phyloP scores from a whole-genome alignment of 2,797 vertebrate species.

The Helarctos malayanus region DNA sequence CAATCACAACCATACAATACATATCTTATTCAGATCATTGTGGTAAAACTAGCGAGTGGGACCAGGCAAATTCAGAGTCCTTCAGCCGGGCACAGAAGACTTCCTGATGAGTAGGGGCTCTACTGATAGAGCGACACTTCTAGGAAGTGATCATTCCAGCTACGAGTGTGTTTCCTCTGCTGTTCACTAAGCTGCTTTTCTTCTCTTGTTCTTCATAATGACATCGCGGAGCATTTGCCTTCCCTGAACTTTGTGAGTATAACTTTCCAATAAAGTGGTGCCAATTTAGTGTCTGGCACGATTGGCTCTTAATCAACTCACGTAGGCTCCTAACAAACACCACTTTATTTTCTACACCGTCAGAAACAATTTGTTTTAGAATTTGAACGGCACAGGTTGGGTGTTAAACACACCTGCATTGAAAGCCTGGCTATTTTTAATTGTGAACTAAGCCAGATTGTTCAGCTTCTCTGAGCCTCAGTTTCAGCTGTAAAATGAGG shows the following conservation, averaged over 20 bases:
- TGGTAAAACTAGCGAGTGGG: background rate
- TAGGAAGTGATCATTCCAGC: background rate
- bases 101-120: background rate
- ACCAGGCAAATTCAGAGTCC: background rate
- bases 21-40: slow-evolving; percentile 28
- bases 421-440: slow-evolving; percentile 26
- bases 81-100: background rate
- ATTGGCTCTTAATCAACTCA: background rate
- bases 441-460: background rate
- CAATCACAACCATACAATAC: background rate
- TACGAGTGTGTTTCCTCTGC: background rate
- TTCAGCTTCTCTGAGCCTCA: background rate
- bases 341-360: background rate
- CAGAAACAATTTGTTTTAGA: slow-evolving; percentile 10
- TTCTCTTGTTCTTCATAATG: background rate
- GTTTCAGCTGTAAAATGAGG: slow-evolving; percentile 26
- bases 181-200: background rate
- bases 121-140: background rate
- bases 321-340: background rate
- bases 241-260: background rate
- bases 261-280: background rate
- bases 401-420: background rate
- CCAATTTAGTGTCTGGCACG: background rate
- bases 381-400: background rate
- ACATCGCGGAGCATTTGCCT: background rate